Evolutionary conservation across 2,888 invertebrate species (phyloP), one percentile per base, ranked within the genome.

Genomic region (Hofmannophila pseudospretella): DNA sequence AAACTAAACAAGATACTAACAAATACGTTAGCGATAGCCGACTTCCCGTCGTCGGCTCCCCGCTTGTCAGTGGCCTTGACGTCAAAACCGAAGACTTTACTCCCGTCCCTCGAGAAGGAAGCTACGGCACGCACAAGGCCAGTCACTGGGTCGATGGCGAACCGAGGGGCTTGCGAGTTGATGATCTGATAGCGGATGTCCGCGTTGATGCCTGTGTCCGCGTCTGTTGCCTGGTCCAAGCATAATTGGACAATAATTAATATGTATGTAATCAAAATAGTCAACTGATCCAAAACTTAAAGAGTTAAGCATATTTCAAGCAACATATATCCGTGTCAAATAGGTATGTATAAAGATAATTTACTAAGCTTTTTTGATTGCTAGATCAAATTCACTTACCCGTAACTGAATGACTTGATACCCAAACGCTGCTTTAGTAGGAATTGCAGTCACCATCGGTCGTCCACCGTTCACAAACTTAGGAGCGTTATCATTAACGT

Each of bases 401-500:
- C 91, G 89, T 10, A 96, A 88, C 59, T 90, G 90, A 31, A 94
- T 89, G 36, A 96, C 92, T 64, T 94, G 93, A 64, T 94, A 93
- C 1, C 95, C 96, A 67, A 94, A 96, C 41, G 90, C 90, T 4
- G 94, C 95, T 16, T 92, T 91, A 0, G 94, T 91, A 0, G 95
- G 94, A 43, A 96, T 91, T 0, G 95, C 95, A 0, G 95, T 94
- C 0, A 96, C 91, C 47, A 95, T 89, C 0, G 96, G 95, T 20
- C 92, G 86, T 2, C 94, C 94, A 38, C 90, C 91, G 26, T 90
- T 90, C 2, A 89, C 89, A 63, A 96, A 96, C 55, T 88, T 90
- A 0, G 96, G 96, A 2, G 92, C 81, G 66, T 96, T 95, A 61
- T 96, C 96, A 60, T 96, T 96, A 1, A 92, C 90, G 67, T 96